phyloP scores from a whole-genome alignment of 2,797 vertebrate genomes.

The Cyprinodon diabolis region DNA sequence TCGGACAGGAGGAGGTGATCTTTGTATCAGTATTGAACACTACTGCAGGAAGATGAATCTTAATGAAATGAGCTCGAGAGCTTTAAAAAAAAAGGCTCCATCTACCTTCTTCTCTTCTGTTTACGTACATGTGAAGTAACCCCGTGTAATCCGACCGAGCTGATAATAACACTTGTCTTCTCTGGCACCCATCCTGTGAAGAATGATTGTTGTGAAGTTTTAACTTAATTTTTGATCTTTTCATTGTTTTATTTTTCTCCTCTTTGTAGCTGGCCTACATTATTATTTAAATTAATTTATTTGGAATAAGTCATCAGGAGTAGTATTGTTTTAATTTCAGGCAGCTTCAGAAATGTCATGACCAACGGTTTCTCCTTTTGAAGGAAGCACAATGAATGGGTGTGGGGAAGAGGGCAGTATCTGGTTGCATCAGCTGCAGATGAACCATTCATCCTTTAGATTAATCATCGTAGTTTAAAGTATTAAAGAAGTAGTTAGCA shows the following conservation, averaged over 20 bases:
- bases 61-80: slow-evolving; percentile 32
- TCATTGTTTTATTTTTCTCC: slow-evolving; percentile 66
- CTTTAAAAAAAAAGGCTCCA: slow-evolving; percentile 27
- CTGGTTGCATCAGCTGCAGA: slow-evolving; percentile 46
- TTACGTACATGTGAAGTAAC: slow-evolving; percentile 73
- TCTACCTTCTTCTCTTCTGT: slow-evolving; percentile 59
- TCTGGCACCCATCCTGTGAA: slow-evolving; percentile 77
- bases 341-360: slow-evolving; percentile 68
- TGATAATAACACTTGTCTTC: slow-evolving; percentile 82
- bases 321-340: slow-evolving; percentile 81
- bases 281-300: slow-evolving; percentile 91
- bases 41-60: slow-evolving; percentile 44
- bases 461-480: slow-evolving; percentile 23
- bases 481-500: slow-evolving; percentile 38
- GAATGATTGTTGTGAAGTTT: slow-evolving; percentile 77
- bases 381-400: slow-evolving; percentile 71
- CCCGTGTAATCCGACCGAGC: slow-evolving; percentile 76
- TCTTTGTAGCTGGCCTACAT: slow-evolving; percentile 99
- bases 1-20: slow-evolving; percentile 40
- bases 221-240: slow-evolving; percentile 78
- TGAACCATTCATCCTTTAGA: slow-evolving; percentile 47
- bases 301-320: slow-evolving; percentile 83
- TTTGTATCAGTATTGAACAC: slow-evolving; percentile 61
- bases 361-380: slow-evolving; percentile 73
- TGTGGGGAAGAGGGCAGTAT: slow-evolving; percentile 61